Percentiles rank a stretch among this genome's conserved stretches.
phyloP scores from a whole-genome alignment of 2,888 invertebrate species.

The Podabrus alpinus region DNA sequence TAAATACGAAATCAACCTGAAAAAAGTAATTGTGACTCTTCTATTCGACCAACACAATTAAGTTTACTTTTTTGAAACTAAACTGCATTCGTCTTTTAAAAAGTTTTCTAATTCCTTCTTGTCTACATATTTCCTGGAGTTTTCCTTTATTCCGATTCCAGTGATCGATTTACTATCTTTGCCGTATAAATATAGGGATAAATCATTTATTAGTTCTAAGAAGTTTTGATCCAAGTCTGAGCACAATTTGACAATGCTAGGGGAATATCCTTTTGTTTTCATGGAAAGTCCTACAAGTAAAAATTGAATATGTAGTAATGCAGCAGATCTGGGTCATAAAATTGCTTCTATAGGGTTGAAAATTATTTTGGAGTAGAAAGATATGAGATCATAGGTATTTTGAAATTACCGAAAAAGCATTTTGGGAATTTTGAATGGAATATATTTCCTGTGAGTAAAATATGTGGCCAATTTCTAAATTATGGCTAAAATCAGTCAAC shows the following conservation, averaged over 20 bases:
- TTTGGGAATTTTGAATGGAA: too few relatives aligned
- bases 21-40: constrained; percentile 13
- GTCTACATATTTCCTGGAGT: constrained; percentile 53
- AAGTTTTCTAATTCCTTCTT: constrained; percentile 59
- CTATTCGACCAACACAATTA: not conserved
- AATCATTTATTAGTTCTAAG: constrained; percentile 68
- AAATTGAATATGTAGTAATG: not conserved
- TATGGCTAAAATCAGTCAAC: too few relatives aligned
- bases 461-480: too few relatives aligned
- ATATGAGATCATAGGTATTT: too few relatives aligned
- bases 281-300: constrained; percentile 60
- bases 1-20: constrained; percentile 44
- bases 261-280: constrained; percentile 81
- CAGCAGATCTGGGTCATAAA: not conserved
- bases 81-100: constrained; percentile 59
- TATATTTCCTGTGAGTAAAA: too few relatives aligned
- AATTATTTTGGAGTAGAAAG: too few relatives aligned
- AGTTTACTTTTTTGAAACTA: constrained; percentile 57
- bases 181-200: constrained; percentile 69
- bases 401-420: too few relatives aligned
- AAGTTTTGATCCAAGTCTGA: constrained; percentile 66
- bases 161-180: constrained; percentile 43
- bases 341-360: too few relatives aligned
- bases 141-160: constrained; percentile 34
- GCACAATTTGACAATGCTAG: constrained; percentile 72